These are phyloP conservation scores for Lacerta agilis DNA, from an alignment of 2,797 vertebrate species.

Conservation along the genomic window DNA sequence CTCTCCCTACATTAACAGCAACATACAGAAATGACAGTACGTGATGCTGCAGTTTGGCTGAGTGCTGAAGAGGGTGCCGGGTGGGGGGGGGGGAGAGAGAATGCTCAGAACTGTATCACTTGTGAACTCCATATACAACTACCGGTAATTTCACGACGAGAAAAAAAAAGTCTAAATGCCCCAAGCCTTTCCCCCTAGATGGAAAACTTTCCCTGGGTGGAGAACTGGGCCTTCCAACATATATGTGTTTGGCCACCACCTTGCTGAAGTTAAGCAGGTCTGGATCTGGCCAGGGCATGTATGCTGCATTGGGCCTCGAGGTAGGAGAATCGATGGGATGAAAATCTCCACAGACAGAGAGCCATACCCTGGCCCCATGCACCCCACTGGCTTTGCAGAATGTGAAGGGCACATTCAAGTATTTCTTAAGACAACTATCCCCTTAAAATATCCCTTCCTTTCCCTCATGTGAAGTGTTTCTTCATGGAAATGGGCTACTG, in stretches of 20 bases:
- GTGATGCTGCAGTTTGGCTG: background rate
- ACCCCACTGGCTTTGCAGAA: background rate
- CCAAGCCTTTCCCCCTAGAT: no score
- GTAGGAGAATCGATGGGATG: no score
- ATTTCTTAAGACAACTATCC: background rate
- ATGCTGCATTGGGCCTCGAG: no score
- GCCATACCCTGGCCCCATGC: background rate
- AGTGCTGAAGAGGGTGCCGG: background rate
- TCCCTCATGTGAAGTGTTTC: background rate
- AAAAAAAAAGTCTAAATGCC: background rate
- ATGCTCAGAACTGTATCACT: background rate
- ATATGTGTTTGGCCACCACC: no score
- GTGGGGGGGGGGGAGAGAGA: background rate
- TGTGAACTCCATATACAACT: background rate
- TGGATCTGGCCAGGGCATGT: no score
- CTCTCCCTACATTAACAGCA: background rate
- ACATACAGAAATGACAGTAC: background rate
- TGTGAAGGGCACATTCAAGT: background rate
- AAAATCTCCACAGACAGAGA: background rate
- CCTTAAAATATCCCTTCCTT: background rate
- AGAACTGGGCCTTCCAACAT: background rate
- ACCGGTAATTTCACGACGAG: background rate
- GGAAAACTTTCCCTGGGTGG: background rate
- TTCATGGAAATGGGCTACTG: background rate
- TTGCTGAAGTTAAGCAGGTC: no score